These are phyloP conservation scores for Isoperla grammatica DNA, from an alignment of 2,888 invertebrate species.

Conservation along the genomic window DNA sequence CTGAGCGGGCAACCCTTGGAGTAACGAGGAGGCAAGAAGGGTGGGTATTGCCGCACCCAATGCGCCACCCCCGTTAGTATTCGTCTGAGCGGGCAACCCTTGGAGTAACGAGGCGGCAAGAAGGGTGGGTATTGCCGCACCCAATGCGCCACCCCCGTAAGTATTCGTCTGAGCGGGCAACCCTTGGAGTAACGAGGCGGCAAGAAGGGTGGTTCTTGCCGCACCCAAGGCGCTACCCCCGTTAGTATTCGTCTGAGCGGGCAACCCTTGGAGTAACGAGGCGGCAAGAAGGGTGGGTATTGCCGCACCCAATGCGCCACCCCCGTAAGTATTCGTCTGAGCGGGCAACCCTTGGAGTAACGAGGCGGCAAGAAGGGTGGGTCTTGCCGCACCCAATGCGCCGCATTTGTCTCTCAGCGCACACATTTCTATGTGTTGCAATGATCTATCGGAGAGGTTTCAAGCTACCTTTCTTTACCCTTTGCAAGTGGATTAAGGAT, in stretches of 20 bases:
- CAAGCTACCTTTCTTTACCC: no score
- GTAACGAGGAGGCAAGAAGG: slow-evolving; percentile 17
- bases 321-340: slow-evolving; percentile 24
- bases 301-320: slow-evolving; percentile 23
- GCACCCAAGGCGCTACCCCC: slow-evolving; percentile 24
- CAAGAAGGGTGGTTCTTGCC: background rate
- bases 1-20: background rate
- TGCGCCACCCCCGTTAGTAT: slow-evolving; percentile 25
- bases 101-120: slow-evolving; percentile 18
- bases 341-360: background rate
- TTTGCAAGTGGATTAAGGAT: no score
- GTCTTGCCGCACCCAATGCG: slow-evolving; percentile 21
- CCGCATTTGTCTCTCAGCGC: slow-evolving; percentile 7
- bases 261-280: slow-evolving; percentile 14
- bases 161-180: slow-evolving; percentile 16
- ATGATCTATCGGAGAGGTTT: no score
- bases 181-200: slow-evolving; percentile 19
- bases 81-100: slow-evolving; percentile 4
- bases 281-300: slow-evolving; percentile 1
- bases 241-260: slow-evolving; percentile 22
- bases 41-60: slow-evolving; percentile 17
- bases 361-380: slow-evolving; percentile 12
- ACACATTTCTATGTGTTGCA: no score
- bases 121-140: slow-evolving; percentile 15
- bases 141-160: slow-evolving; percentile 24